Base-by-base conservation (phyloP, 2,797 vertebrate genomes). In the Eulemur coronatus region DNA sequence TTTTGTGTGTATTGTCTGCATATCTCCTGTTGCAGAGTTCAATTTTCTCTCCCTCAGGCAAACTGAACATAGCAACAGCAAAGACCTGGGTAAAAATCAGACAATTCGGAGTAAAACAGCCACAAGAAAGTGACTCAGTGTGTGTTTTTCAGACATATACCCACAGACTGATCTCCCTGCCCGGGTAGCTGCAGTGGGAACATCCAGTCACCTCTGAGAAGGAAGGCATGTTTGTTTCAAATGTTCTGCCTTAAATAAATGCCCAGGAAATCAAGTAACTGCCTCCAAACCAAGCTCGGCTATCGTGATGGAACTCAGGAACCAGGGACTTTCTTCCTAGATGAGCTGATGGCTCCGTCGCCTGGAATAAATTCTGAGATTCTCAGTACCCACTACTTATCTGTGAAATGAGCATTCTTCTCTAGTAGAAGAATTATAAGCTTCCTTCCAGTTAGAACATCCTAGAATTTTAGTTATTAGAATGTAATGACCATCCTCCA, bases 21-120 rank as follows among this genome's bases (percentile, higher is more conserved):
- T 82, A 89, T 80, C 63, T 95, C 78, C 38, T 46, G 26, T 84
- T 76, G 82, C 41, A 95, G 48, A 30, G 43, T 97, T 96, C 92
- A 89, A 48, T 93, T 96, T 94, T 86, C 59, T 84, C 76, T 67
- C 63, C 91, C 63, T 97, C 75, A 24, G 61, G 95, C 95, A 65
- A 84, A 63, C 10, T 67, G 43, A 76, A 57, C 59, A 85, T 50
- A 94, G 84, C 76, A 95, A 95, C 7, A 28, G 78, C 72, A 82
- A 82, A 96, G 78, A 63, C n/a, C 41, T n/a, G 55, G n/a, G 72
- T 84, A 63, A 92, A 55, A 28, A 92, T 24, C 41, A 11, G 84
- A 90, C 67, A 73, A 70, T 78, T 87, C 38, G 84, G 48, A 84
- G 6, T 81, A 75, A 87, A 87, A 65, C 4, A 67, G 76, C 13